These are phyloP conservation scores for Aporrectodea caliginosa DNA, from an alignment of 1,140 invertebrate genomes.

Conservation along the genomic window DNA sequence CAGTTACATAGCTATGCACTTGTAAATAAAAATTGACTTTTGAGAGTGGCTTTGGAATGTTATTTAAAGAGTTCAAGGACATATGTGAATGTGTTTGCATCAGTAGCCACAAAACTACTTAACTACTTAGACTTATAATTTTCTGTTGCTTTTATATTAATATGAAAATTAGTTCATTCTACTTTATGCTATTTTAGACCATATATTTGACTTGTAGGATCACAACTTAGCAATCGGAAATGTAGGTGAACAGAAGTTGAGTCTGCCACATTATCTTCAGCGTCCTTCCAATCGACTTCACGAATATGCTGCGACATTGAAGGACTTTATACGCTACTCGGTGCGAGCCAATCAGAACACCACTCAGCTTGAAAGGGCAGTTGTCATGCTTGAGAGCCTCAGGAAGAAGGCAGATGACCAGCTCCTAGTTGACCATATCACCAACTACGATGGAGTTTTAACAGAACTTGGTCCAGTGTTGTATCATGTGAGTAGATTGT, in stretches of 20 bases:
- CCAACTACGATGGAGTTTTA: conserved; percentile 85
- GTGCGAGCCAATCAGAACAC: conserved; percentile 76
- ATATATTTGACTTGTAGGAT: too few species aligned
- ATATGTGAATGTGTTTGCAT: too few species aligned
- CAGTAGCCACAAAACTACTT: too few species aligned
- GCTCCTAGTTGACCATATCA: conserved; percentile 83
- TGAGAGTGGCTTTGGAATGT: too few species aligned
- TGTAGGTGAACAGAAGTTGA: conserved; percentile 23
- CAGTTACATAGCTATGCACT: too few species aligned
- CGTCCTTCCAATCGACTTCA: conserved; percentile 20
- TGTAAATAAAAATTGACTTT: too few species aligned
- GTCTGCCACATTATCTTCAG: conserved; percentile 13
- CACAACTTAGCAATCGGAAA: conserved; percentile 13
- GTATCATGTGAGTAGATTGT: conserved; percentile 66
- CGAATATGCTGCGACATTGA: conserved; percentile 18
- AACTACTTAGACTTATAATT: too few species aligned
- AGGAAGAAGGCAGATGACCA: conserved; percentile 84
- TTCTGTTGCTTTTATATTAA: too few species aligned
- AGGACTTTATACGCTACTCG: conserved; percentile 96
- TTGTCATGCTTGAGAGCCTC: conserved; percentile 91
- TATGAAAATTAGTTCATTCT: too few species aligned
- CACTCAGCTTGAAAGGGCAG: conserved; percentile 81
- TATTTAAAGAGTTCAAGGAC: too few species aligned
- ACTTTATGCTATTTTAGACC: too few species aligned
- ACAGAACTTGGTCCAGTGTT: conserved; percentile 86